Base-by-base conservation (phyloP, 2,797 vertebrate genomes). In the Myotis daubentonii region DNA sequence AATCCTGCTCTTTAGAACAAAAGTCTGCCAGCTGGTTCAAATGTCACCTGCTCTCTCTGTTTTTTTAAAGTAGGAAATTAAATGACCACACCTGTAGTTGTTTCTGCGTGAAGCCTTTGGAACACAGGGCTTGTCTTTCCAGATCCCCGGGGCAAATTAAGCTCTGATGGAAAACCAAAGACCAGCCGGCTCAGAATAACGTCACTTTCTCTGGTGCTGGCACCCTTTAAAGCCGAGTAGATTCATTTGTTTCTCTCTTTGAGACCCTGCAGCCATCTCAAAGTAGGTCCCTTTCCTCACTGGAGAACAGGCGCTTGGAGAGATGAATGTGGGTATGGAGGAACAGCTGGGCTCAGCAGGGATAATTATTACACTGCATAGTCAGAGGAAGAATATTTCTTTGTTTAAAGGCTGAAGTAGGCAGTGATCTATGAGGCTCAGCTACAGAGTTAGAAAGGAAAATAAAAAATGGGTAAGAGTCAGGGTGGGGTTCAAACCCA, bases 91-190 rank as follows among this genome's bases (percentile, higher is more conserved):
- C 93, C 94, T 82, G 66, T 93, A 30, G 25, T 80, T 75, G 60
- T 89, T 96, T 91, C 94, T 72, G 44, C 62, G 19, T 7, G 36
- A 93, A 92, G 81, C 87, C 91, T 97, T 96, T 70, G 68, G 47
- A 96, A 92, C 47, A 66, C 78, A 96, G n/a, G 44, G 49, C 25
- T 94, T 95, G 79, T 87, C 60, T 38, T 89, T 94, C 60, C 80
- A 87, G 76, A 91, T 83, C 80, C 94, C 79, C 0, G 0, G 68
- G 89, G 84, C 81, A 95, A 93, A 97, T 89, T 79, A 86, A 70
- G 84, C 87, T 86, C 87, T 91, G 89, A 88, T 86, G 60, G 60
- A 74, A 94, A 94, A 53, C 79, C 68, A 74, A n/a, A 84, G 85
- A 30, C 70, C 19, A 44, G 28, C 12, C 16, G 68, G 76, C 76